Conservation (phyloP, 1,140 invertebrate genomes). For the Pteromalus puparum region DNA sequence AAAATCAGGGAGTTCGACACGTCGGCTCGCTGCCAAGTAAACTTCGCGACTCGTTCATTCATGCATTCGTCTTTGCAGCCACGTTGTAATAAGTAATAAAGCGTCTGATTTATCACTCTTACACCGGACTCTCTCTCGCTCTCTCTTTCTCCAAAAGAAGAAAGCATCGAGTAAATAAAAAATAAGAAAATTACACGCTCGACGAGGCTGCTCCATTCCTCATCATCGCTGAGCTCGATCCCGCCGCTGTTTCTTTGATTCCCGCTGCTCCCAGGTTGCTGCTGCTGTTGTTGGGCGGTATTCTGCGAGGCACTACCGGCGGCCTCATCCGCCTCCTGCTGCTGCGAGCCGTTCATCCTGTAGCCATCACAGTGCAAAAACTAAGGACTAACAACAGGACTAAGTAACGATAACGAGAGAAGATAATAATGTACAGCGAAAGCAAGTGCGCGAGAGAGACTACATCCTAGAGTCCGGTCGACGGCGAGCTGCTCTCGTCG, state of each 20-base stretch:
- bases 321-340: constrained; percentile 12
- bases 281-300: background rate
- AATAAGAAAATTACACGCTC: constrained; percentile 70
- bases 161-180: constrained; percentile 50
- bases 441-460: background rate
- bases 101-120: background rate
- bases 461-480: background rate
- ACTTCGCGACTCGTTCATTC: background rate
- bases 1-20: constrained; percentile 26
- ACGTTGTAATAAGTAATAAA: background rate
- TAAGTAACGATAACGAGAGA: background rate
- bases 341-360: constrained; percentile 33
- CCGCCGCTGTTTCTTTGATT: constrained; percentile 56
- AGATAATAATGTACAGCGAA: background rate
- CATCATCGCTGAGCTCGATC: constrained; percentile 71
- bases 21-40: constrained; percentile 12
- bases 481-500: background rate
- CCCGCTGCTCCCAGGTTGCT: constrained; percentile 23
- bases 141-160: constrained; percentile 10
- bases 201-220: constrained; percentile 73
- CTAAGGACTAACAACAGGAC: background rate
- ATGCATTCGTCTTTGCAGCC: background rate
- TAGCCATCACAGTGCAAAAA: background rate
- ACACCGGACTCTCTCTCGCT: too few relatives aligned
- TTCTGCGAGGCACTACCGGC: background rate